Conservation (phyloP, 2,888 invertebrate species). For the Agrochola lota region DNA sequence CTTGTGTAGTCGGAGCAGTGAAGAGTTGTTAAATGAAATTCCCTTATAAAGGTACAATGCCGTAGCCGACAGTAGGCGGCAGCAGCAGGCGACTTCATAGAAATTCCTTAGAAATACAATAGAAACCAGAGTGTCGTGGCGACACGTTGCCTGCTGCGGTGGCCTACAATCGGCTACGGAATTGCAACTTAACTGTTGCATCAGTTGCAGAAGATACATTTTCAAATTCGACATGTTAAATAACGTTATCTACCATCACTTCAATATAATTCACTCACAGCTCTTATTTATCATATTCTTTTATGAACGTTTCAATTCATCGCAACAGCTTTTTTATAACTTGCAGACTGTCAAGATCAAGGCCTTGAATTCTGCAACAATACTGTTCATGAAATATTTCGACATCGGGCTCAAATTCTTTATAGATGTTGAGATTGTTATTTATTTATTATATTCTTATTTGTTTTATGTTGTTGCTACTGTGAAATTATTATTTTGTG, state of each 20-base stretch:
- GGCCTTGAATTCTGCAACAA: slow-evolving; percentile 60
- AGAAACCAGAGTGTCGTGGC: no score
- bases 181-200: no score
- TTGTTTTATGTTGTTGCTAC: slow-evolving; percentile 6
- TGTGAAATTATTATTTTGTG: not conserved
- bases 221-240: not conserved
- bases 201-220: not conserved
- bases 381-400: slow-evolving; percentile 53
- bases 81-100: no score
- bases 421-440: slow-evolving; percentile 24
- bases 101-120: no score
- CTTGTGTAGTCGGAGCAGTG: not conserved
- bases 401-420: slow-evolving; percentile 51
- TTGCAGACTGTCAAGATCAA: slow-evolving; percentile 53
- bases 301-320: slow-evolving; percentile 33
- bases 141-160: no score
- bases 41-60: no score
- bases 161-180: no score
- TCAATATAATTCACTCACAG: slow-evolving; percentile 1
- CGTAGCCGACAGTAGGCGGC: no score
- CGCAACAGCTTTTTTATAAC: slow-evolving; percentile 41
- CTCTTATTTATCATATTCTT: slow-evolving; percentile 8
- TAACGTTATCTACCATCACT: not conserved
- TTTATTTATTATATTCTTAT: slow-evolving; percentile 21
- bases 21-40: not conserved